Percentiles rank a stretch among this genome's conserved stretches.
Conservation (phyloP, 2,113 vertebrate species). For the Montifringilla adamsi region DNA sequence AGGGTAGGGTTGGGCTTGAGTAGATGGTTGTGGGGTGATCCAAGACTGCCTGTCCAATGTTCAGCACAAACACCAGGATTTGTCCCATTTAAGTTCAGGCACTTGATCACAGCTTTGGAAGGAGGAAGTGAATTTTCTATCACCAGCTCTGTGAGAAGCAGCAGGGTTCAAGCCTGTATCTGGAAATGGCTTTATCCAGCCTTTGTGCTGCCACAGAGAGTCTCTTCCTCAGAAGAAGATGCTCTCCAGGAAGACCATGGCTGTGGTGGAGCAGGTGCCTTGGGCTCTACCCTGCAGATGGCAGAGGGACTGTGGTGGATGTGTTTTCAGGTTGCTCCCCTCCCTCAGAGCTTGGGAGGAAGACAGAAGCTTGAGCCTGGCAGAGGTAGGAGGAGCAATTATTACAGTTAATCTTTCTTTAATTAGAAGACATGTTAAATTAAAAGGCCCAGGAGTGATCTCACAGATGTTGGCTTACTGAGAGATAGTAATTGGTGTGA, state of each 20-base stretch:
- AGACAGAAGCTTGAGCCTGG: not conserved
- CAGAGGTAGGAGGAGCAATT: conserved; percentile 23
- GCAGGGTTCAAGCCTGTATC: not conserved
- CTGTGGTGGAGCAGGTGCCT: not conserved
- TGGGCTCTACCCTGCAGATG: not conserved
- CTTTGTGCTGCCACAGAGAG: not conserved
- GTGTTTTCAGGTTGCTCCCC: not conserved
- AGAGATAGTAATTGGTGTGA: conserved; percentile 36
- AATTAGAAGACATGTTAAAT: conserved; percentile 63
- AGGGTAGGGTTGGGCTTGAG: not conserved
- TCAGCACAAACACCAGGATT: not conserved
- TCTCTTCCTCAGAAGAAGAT: not conserved
- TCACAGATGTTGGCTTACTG: conserved; percentile 25
- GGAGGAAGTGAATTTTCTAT: not conserved
- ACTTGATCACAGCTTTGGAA: not conserved
- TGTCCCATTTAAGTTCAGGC: not conserved
- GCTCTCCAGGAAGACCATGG: accelerated
- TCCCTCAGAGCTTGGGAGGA: not conserved
- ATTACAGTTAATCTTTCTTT: conserved; percentile 64
- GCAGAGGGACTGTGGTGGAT: not conserved
- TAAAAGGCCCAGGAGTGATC: conserved; percentile 54
- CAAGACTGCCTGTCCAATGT: not conserved
- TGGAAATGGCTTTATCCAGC: not conserved
- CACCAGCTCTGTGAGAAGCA: not conserved
- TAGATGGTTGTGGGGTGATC: not conserved